Evolutionary conservation across 2,888 invertebrate species (phyloP), one percentile per base, ranked within the genome.

Genomic region (Ctenicera cuprea): DNA sequence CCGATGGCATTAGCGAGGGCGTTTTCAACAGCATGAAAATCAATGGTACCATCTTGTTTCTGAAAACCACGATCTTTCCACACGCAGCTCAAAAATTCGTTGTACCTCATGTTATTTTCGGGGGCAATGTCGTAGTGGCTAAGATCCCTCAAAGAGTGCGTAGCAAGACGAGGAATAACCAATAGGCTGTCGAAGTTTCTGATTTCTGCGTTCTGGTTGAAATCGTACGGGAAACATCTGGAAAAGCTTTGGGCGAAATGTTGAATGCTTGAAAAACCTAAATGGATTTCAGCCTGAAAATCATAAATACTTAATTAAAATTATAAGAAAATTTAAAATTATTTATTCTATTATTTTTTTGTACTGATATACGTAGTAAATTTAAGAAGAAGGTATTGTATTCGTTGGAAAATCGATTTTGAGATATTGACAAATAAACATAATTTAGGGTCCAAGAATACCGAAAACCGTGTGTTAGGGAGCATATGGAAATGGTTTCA

Each of bases 171-270:
- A 2, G 73, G 73, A 54, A 73, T 45, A 3, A 73, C 63, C 16
- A 73, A 14, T 30, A 73, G 57, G 4, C 43, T 57, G 5, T 68
- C 68, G 41, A 73, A 73, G 1, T 62, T 26, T 12, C 41, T 62
- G 54, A 68, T 67, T 37, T 73, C 73, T 14, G 30, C n/a, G 14
- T 63, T 43, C 14, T 50, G 67, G 26, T 52, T 45, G 20, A 73
- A 73, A 38, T 63, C 68, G 7, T 18, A 41, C 5, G 73, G 73
- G 26, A 73, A 73, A 68, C 73, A 73, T 61, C 62, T 72, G n/a
- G 65, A 20, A 43, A 66, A 66, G 30, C 48, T 61, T 30, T 59
- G 38, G n/a, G 66, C 62, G 30, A 72, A 61, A 72, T 72, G 62
- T 16, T 65, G 45, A 11, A 66, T 26, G 33, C 7, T 62, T 30